phyloP scores from a whole-genome alignment of 2,797 vertebrate species.

The Selene dorsalis region DNA sequence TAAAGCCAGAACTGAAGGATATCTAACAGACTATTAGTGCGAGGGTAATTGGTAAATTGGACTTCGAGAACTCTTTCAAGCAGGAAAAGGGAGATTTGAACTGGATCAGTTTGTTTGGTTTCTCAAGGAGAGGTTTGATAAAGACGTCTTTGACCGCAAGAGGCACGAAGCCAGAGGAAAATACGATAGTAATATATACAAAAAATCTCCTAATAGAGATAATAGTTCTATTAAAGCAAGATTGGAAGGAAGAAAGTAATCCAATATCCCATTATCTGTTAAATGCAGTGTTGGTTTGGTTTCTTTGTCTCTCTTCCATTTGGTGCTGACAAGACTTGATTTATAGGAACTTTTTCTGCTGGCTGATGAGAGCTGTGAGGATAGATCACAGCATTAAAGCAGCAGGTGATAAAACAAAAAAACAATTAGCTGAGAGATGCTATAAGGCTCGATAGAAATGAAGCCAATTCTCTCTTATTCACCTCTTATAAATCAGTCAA shows the following conservation, averaged over 20 bases:
- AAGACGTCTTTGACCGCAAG: slow-evolving; percentile 5
- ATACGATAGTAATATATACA: not conserved
- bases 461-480: no score
- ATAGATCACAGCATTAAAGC: not conserved
- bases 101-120: slow-evolving; percentile 13
- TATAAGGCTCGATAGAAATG: no score
- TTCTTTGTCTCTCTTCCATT: not conserved
- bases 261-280: not conserved
- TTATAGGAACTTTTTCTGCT: not conserved
- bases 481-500: no score
- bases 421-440: not conserved
- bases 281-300: not conserved
- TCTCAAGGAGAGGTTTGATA: slow-evolving; percentile 10
- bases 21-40: slow-evolving; percentile 22
- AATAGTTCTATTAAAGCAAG: not conserved
- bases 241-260: not conserved
- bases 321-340: not conserved
- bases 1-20: slow-evolving; percentile 26
- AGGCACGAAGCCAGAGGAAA: not conserved
- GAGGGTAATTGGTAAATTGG: slow-evolving; percentile 47
- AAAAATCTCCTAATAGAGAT: not conserved
- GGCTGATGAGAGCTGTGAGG: not conserved
- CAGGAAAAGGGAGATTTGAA: slow-evolving; percentile 33
- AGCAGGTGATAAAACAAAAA: not conserved
- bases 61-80: slow-evolving; percentile 32